Evolutionary conservation across 2,888 invertebrate genomes (phyloP).

Genomic region (Graphium colonna): DNA sequence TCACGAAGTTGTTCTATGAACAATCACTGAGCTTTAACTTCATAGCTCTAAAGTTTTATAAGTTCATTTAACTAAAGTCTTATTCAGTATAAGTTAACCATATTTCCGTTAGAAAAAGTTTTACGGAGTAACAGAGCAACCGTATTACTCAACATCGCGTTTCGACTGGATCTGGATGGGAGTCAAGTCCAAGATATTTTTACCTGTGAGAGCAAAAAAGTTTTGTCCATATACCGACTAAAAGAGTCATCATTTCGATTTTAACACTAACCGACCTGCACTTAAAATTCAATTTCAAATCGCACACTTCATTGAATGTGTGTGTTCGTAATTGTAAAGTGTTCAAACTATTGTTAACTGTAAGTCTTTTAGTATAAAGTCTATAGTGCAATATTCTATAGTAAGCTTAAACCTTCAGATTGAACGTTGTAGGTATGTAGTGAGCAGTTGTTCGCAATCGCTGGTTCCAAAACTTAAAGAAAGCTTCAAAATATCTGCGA

Average conservation of each 20-base stretch:
- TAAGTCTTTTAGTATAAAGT: slow-evolving; percentile 18
- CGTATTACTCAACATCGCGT: slow-evolving; percentile 50
- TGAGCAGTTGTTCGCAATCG: slow-evolving; percentile 69
- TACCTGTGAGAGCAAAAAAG: slow-evolving; percentile 73
- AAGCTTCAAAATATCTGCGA: neutral
- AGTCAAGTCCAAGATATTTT: slow-evolving; percentile 63
- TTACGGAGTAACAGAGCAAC: slow-evolving; percentile 26
- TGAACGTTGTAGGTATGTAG: slow-evolving; percentile 54
- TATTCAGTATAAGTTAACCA: slow-evolving; percentile 7
- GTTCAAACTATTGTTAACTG: slow-evolving; percentile 30
- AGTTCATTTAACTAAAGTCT: neutral
- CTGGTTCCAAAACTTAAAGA: slow-evolving; percentile 48
- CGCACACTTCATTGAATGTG: slow-evolving; percentile 45
- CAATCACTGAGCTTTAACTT: slow-evolving; percentile 36
- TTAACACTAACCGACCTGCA: neutral
- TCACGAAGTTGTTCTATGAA: slow-evolving; percentile 31
- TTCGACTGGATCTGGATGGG: slow-evolving; percentile 65
- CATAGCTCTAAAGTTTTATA: slow-evolving; percentile 2
- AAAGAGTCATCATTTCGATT: slow-evolving; percentile 37
- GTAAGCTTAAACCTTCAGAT: slow-evolving; percentile 51
- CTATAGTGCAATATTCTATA: slow-evolving; percentile 8
- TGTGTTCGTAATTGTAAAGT: slow-evolving; percentile 43
- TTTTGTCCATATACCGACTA: slow-evolving; percentile 42
- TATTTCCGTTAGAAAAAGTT: slow-evolving; percentile 17
- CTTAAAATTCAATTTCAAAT: slow-evolving; percentile 30